A percentile compares a stretch with the other conserved stretches of the same genome.
These are phyloP conservation scores for Anastrepha ludens DNA, from an alignment of 1,140 invertebrate species.

Conservation along the genomic window DNA sequence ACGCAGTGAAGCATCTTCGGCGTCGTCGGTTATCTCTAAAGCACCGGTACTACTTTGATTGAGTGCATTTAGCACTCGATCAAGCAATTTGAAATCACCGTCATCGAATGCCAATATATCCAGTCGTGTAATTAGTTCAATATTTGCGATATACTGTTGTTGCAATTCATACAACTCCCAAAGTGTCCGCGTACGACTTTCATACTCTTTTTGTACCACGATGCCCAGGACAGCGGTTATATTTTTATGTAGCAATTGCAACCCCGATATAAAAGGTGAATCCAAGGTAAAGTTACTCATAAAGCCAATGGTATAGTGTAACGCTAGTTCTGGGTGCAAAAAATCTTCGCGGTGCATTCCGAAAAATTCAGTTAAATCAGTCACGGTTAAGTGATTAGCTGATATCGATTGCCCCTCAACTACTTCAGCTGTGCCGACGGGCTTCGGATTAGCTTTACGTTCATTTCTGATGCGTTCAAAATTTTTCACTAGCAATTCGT, in stretches of 20 bases:
- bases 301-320: constrained; percentile 64
- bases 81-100: constrained; percentile 53
- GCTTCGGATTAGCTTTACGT: neutral
- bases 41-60: neutral
- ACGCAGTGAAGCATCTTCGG: constrained; percentile 9
- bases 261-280: constrained; percentile 66
- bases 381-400: constrained; percentile 67
- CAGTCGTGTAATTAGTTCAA: constrained; percentile 59
- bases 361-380: constrained; percentile 68
- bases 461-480: constrained; percentile 69
- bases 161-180: constrained; percentile 69
- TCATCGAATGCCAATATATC: constrained; percentile 61
- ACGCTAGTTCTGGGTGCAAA: constrained; percentile 57
- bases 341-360: constrained; percentile 61
- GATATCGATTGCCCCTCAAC: constrained; percentile 17
- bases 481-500: constrained; percentile 64
- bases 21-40: neutral
- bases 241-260: constrained; percentile 65
- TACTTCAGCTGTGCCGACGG: constrained; percentile 58
- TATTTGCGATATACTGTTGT: constrained; percentile 64
- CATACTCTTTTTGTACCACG: constrained; percentile 66
- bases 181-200: constrained; percentile 64
- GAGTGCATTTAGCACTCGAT: constrained; percentile 7
- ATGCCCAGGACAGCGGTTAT: constrained; percentile 62
- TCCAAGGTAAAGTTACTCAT: constrained; percentile 69